Base-by-base conservation (phyloP, 1,140 invertebrate genomes). In the Sitodiplosis mosellana region DNA sequence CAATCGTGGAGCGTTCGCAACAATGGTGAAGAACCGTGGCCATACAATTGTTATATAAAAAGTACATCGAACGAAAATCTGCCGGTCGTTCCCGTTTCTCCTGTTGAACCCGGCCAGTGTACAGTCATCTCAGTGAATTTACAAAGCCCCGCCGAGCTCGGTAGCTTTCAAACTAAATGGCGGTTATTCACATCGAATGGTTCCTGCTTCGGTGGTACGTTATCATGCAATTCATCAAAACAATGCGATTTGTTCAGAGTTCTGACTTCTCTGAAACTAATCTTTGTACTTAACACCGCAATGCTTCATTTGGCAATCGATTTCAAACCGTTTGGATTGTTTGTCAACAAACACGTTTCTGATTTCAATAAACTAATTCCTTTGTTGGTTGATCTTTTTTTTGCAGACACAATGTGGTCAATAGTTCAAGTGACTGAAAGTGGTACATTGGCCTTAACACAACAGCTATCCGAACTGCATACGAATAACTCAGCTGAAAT, bases 1-100 rank as follows among this genome's bases (percentile, higher is more conserved):
- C 89, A 90, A 69, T 78, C 80, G 10, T 91, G 87, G 82, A 69
- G 73, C 49, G 68, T 93, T 45, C 73, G 77, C 58, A 92, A 92
- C 64, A 76, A 74, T 55, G 87, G 88, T 3, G 72, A 71, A 5
- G 81, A 86, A 51, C 52, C 62, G 15, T 90, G 87, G 87, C 87
- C 87, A 1, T 68, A 68, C 3, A 84, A 82, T 12, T 82, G 84
- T 57, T 76, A 70, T 56, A 64, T 88, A 46, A 72, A 77, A 54
- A 82, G 77, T 55, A 74, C 71, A 44, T 86, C 57, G 70, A 71
- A 33, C 68, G 70, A 51, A 60, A 68, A 51, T 70, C 74, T 51
- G 62, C 73, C 53, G 67, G 79, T 50, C 59, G 74, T 49, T 72
- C 66, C 53, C 53, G 61, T 53, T 54, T 58, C 81, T 40, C 73